phyloP scores from a whole-genome alignment of 2,797 vertebrate genomes.

The Leucoraja ocellata region DNA sequence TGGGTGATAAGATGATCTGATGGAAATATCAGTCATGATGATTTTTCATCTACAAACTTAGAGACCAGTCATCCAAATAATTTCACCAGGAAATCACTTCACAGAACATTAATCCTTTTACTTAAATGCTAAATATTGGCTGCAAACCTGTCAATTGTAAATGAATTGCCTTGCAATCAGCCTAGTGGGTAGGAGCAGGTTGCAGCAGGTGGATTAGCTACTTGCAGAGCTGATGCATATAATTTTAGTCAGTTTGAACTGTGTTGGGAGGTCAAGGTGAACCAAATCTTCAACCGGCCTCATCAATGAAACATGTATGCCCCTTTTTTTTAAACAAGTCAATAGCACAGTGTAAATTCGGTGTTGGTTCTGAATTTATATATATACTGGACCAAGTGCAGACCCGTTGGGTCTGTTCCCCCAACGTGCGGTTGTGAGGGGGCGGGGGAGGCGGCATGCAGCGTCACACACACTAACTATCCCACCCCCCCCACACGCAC shows the following conservation, averaged over 20 bases:
- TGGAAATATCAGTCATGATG: too few species aligned
- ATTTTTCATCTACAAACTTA: too few species aligned
- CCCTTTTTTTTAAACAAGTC: not conserved
- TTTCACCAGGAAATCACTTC: not conserved
- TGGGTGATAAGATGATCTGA: too few species aligned
- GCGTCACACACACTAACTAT: too few species aligned
- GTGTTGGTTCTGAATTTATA: too few species aligned
- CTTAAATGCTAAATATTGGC: not conserved
- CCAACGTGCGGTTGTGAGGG: too few species aligned
- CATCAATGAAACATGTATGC: not conserved
- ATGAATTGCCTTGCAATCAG: not conserved
- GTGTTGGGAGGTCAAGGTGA: not conserved
- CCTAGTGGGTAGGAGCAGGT: not conserved
- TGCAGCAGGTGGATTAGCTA: not conserved
- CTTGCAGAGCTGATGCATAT: not conserved
- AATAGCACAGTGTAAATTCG: not conserved
- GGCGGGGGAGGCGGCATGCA: too few species aligned
- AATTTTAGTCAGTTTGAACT: not conserved
- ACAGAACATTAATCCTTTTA: not conserved
- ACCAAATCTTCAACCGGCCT: not conserved
- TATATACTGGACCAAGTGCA: too few species aligned
- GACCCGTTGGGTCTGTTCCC: too few species aligned
- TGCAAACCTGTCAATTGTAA: not conserved
- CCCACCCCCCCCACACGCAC: too few species aligned
- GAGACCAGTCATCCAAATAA: not conserved